phyloP scores from a whole-genome alignment of 2,797 vertebrate species.

The Liasis olivaceus region DNA sequence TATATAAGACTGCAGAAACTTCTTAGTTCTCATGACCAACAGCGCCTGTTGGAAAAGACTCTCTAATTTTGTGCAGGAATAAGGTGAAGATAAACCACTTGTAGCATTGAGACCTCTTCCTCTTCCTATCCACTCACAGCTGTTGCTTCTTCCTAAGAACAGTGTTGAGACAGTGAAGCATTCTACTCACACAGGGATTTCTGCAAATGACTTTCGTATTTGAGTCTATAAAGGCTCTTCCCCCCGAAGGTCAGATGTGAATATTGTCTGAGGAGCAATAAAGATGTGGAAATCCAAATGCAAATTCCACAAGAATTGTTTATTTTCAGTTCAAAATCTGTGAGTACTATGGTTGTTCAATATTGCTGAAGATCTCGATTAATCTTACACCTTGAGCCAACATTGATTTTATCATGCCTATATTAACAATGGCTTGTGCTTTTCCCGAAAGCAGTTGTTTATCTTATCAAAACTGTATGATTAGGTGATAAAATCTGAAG shows the following conservation, averaged over 20 bases:
- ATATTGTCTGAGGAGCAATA: neutral
- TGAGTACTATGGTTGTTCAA: conserved; percentile 14
- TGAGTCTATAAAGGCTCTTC: too few species aligned
- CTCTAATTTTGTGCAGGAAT: too few species aligned
- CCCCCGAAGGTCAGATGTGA: neutral
- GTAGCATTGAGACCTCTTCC: too few species aligned
- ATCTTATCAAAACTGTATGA: conserved; percentile 1
- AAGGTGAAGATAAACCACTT: too few species aligned
- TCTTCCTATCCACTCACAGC: too few species aligned
- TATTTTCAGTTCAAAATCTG: conserved; percentile 17
- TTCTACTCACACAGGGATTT: too few species aligned
- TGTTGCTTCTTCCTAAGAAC: too few species aligned
- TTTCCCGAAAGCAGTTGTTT: conserved; percentile 25
- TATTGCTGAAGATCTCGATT: conserved; percentile 2
- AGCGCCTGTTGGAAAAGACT: too few species aligned
- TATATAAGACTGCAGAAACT: too few species aligned
- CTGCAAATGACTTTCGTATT: too few species aligned
- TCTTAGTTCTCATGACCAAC: too few species aligned
- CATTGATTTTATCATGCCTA: conserved; percentile 4
- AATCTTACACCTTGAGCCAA: neutral
- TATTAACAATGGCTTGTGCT: conserved; percentile 1
- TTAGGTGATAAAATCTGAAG: conserved; percentile 23
- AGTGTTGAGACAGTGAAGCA: too few species aligned
- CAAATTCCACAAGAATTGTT: conserved; percentile 12
- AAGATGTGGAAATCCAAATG: neutral